These are phyloP conservation scores for Drosophila parthenogenetica DNA, from an alignment of 2,888 invertebrate genomes.

Conservation along the genomic window DNA sequence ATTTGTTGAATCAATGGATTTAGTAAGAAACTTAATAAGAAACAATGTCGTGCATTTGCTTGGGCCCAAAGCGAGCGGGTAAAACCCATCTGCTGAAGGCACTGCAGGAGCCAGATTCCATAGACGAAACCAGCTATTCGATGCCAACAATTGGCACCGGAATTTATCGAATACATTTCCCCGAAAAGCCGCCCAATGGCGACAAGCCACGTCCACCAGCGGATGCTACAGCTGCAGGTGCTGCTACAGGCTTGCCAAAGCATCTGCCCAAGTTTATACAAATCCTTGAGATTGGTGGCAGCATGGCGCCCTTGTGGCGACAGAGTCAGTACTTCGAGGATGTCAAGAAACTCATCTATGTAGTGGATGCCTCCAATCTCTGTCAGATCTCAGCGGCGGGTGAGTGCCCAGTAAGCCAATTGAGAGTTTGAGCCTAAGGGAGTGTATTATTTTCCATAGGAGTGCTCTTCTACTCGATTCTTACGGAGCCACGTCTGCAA, in stretches of 20 bases:
- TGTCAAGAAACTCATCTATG: conserved; percentile 90
- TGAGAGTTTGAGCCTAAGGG: no score
- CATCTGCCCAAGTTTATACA: conserved; percentile 84
- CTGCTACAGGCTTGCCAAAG: conserved; percentile 77
- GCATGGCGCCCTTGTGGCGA: conserved; percentile 93
- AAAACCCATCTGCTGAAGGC: conserved; percentile 92
- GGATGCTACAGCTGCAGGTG: conserved; percentile 13
- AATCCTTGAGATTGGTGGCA: conserved; percentile 92
- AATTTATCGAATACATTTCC: conserved; percentile 88
- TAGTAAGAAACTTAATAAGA: neutral
- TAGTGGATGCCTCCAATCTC: conserved; percentile 93
- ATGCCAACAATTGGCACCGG: conserved; percentile 93
- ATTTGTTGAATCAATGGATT: conserved; percentile 54
- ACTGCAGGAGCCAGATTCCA: conserved; percentile 89
- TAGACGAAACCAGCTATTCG: conserved; percentile 91
- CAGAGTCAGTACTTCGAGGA: conserved; percentile 88
- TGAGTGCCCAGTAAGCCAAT: conserved; percentile 19
- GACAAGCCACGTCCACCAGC: conserved; percentile 52
- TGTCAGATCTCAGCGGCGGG: conserved; percentile 94
- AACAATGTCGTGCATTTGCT: conserved; percentile 87
- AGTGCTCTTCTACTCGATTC: conserved; percentile 91
- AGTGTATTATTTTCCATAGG: conserved; percentile 83
- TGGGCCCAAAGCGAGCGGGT: conserved; percentile 92
- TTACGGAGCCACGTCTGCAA: conserved; percentile 90
- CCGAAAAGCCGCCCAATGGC: conserved; percentile 74